Conservation (phyloP, 2,113 vertebrate genomes). For the Ginglymostoma cirratum region DNA sequence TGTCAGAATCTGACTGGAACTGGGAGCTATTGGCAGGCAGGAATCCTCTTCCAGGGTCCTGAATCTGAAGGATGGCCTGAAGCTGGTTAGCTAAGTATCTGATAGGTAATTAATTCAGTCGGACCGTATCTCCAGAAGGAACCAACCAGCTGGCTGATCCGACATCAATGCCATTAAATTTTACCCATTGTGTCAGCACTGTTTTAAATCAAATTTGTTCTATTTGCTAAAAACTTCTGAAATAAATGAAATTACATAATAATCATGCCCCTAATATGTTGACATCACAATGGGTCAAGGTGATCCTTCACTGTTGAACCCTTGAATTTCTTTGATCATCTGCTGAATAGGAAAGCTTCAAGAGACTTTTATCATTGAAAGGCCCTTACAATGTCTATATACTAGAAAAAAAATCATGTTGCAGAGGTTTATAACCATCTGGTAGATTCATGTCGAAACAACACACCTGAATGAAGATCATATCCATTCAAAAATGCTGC, state of each 20-base stretch:
- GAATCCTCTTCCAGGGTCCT: not conserved
- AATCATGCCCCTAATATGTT: not conserved
- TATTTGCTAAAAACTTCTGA: not conserved
- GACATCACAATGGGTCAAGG: not conserved
- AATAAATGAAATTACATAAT: not conserved
- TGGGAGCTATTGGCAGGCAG: not conserved
- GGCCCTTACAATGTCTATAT: not conserved
- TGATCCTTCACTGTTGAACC: not conserved
- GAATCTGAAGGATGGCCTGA: not conserved
- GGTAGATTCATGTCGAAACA: not conserved
- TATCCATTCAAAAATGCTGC: not conserved
- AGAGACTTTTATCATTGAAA: not conserved
- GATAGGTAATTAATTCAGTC: not conserved
- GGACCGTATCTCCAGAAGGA: not conserved
- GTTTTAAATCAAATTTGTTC: not conserved
- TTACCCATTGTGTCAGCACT: not conserved
- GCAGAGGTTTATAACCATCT: not conserved
- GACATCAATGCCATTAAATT: not conserved
- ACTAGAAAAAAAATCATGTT: not conserved
- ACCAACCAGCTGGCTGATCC: not conserved
- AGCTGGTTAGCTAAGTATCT: not conserved
- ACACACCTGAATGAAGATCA: not conserved
- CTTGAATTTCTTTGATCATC: not conserved
- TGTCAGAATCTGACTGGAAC: not conserved
- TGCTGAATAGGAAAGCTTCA: not conserved